Evolutionary conservation across 2,888 invertebrate species (phyloP).

Genomic region (Toxonevra muliebris): DNA sequence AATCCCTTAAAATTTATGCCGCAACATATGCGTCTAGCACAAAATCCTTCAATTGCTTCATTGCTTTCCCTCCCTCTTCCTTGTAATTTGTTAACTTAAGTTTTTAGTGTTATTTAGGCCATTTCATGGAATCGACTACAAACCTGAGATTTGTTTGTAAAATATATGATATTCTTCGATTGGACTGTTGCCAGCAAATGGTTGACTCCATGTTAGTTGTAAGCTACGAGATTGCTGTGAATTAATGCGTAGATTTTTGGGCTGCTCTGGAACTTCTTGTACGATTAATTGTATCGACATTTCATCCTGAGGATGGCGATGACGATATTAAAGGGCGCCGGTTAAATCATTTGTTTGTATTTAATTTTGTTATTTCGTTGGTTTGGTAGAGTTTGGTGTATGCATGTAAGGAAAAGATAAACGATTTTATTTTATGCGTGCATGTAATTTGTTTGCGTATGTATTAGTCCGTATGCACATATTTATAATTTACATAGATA

Average conservation of each 20-base stretch:
- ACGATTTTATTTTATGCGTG: too few relatives aligned
- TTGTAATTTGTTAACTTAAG: not conserved
- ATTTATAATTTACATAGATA: not conserved
- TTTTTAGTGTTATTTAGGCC: not conserved
- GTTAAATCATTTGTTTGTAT: too few relatives aligned
- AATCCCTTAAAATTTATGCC: too few relatives aligned
- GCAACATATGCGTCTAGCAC: too few relatives aligned
- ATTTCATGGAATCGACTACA: conserved; percentile 25
- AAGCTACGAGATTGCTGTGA: conserved; percentile 86
- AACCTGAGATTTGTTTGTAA: conserved; percentile 81
- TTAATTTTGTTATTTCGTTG: too few relatives aligned
- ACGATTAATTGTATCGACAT: conserved; percentile 90
- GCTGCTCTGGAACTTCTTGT: conserved; percentile 91
- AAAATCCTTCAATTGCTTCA: not conserved
- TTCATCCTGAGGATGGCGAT: conserved; percentile 69
- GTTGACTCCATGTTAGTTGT: conserved; percentile 88
- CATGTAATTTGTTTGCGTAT: too few relatives aligned
- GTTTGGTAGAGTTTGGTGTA: too few relatives aligned
- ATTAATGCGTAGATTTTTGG: conserved; percentile 83
- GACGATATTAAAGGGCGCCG: too few relatives aligned
- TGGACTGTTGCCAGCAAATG: conserved; percentile 88
- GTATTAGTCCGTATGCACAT: too few relatives aligned
- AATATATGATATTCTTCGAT: conserved; percentile 89
- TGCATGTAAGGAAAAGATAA: not conserved
- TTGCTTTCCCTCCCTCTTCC: too few relatives aligned